These are phyloP conservation scores for Caenorhabditis virilis DNA, from an alignment of 2,888 invertebrate genomes.

Conservation along the genomic window DNA sequence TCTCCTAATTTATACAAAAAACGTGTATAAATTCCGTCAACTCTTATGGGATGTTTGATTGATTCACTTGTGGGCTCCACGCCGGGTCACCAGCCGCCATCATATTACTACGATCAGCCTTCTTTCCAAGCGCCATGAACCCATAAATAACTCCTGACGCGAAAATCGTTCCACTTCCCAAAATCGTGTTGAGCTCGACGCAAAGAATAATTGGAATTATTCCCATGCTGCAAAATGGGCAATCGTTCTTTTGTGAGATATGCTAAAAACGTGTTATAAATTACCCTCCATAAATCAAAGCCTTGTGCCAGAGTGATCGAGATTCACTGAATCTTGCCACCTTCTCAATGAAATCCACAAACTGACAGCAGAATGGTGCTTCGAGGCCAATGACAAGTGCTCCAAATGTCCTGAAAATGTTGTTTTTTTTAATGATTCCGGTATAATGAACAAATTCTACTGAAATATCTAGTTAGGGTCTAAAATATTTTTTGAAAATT, in stretches of 20 bases:
- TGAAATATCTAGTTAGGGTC: background rate
- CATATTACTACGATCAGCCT: constrained; percentile 73
- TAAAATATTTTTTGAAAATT: background rate
- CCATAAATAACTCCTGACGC: constrained; percentile 87
- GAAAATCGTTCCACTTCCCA: constrained; percentile 87
- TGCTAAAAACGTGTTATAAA: constrained; percentile 17
- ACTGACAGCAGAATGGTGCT: constrained; percentile 95
- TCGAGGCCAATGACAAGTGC: constrained; percentile 87
- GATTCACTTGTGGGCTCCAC: constrained; percentile 63
- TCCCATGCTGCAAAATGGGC: constrained; percentile 76
- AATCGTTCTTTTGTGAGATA: constrained; percentile 5
- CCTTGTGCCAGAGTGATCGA: constrained; percentile 65
- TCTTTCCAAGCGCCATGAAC: constrained; percentile 91
- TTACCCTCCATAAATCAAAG: constrained; percentile 60
- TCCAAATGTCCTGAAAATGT: constrained; percentile 76
- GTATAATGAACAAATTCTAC: background rate
- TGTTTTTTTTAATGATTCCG: no score
- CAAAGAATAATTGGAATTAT: constrained; percentile 82
- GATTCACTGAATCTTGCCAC: constrained; percentile 77
- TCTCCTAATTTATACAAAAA: no score
- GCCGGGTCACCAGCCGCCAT: constrained; percentile 63
- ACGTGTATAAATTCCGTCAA: no score
- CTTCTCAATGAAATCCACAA: constrained; percentile 88
- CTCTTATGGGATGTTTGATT: constrained; percentile 48
- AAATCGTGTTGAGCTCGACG: constrained; percentile 78